Conservation (phyloP, 1,140 invertebrate species). For the Cyphomyrmex costatus region DNA sequence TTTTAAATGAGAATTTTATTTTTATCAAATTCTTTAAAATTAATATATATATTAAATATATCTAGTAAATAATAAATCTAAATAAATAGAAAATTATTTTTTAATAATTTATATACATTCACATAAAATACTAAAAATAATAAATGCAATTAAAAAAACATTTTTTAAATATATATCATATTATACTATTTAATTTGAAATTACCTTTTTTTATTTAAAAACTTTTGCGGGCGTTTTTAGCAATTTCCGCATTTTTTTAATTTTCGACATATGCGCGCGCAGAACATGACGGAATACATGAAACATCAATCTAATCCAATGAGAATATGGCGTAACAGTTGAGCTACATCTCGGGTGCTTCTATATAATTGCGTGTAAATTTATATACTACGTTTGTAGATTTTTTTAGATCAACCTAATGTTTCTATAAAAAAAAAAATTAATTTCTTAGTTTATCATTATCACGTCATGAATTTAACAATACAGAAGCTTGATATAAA, state of each 20-base stretch:
- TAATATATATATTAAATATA: conserved; percentile 8
- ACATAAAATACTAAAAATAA: not conserved
- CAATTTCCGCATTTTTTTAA: not conserved
- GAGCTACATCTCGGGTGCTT: too few species aligned
- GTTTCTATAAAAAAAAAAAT: conserved; percentile 1
- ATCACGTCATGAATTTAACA: conserved; percentile 6
- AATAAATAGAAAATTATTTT: not conserved
- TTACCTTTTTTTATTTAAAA: not conserved
- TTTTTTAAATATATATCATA: not conserved
- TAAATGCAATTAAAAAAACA: not conserved
- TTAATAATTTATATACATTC: not conserved
- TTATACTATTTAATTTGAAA: not conserved
- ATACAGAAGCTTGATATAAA: not conserved
- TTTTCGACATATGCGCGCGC: too few species aligned
- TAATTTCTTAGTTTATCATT: conserved; percentile 11
- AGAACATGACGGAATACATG: too few species aligned
- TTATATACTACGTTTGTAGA: too few species aligned
- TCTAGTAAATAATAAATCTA: not conserved
- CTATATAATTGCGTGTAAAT: too few species aligned
- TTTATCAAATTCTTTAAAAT: not conserved
- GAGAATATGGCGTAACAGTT: too few species aligned
- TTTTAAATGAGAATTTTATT: not conserved
- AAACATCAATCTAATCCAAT: too few species aligned
- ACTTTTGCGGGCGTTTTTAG: not conserved
- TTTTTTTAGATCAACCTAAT: not conserved